Evolutionary conservation across 2,113 vertebrate genomes (phyloP).

Genomic region (Corythoichthys intestinalis): DNA sequence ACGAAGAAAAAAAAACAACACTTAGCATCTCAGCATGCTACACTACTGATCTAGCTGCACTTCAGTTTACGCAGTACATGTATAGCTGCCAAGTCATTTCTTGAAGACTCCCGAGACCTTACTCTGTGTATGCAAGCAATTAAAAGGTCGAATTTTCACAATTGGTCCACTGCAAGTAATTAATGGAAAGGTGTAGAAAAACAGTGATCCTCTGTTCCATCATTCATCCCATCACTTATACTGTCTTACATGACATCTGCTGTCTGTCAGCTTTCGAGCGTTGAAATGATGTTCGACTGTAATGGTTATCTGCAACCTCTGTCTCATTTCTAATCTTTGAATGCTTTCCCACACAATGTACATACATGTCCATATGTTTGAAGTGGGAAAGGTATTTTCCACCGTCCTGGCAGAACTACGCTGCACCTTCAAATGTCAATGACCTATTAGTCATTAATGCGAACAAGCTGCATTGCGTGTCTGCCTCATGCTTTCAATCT

Average conservation of each 20-base stretch:
- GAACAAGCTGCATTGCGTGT: constrained; percentile 55
- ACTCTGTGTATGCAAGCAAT: not conserved
- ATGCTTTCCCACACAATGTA: constrained; percentile 57
- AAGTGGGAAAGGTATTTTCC: constrained; percentile 66
- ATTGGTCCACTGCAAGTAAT: not conserved
- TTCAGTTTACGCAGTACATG: not conserved
- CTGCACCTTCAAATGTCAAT: constrained; percentile 71
- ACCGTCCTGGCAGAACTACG: constrained; percentile 54
- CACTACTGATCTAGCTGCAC: not conserved
- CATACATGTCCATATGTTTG: constrained; percentile 54
- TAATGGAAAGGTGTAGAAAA: not conserved
- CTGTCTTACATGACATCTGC: constrained; percentile 53
- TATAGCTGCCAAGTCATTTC: too few species aligned
- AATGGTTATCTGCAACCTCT: constrained; percentile 53
- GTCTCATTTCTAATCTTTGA: constrained; percentile 45
- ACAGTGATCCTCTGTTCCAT: constrained; percentile 38
- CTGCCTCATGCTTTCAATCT: constrained; percentile 27
- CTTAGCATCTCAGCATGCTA: too few species aligned
- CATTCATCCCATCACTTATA: constrained; percentile 18
- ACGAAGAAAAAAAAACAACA: too few species aligned
- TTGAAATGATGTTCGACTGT: constrained; percentile 57
- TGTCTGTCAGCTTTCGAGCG: constrained; percentile 32
- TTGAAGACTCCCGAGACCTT: too few species aligned
- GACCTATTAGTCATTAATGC: constrained; percentile 70
- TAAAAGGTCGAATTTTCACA: not conserved